Conservation (phyloP, 1,140 invertebrate genomes). For the Hylaeus volcanicus region DNA sequence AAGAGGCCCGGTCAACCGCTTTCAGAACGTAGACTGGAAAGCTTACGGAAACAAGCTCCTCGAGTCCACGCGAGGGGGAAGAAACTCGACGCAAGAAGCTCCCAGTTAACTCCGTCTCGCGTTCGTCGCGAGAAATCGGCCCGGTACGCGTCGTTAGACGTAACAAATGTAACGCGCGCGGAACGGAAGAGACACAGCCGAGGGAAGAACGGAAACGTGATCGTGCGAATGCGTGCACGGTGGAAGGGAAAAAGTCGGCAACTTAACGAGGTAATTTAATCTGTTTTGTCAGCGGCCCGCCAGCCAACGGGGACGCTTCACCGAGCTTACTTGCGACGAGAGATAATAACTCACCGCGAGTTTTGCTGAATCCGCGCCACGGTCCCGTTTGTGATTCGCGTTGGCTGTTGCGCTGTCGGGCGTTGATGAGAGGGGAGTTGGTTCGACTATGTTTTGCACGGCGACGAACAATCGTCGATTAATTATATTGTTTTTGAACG, state of each 20-base stretch:
- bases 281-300: conserved; percentile 43
- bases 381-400: conserved; percentile 4
- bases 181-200: neutral
- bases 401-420: neutral
- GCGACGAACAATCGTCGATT: neutral
- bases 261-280: conserved; percentile 57
- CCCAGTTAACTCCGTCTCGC: neutral
- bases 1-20: too few species aligned
- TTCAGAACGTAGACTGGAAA: neutral
- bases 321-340: conserved; percentile 33
- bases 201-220: conserved; percentile 28
- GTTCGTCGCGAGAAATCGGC: neutral
- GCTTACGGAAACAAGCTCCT: neutral
- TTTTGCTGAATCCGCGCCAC: conserved; percentile 47
- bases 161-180: conserved; percentile 28
- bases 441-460: neutral
- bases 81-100: neutral
- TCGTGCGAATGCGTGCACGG: conserved; percentile 20
- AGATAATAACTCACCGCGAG: conserved; percentile 50
- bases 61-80: neutral
- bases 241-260: conserved; percentile 30
- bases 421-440: neutral
- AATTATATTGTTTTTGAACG: conserved; percentile 13
- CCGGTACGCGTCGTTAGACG: conserved; percentile 31
- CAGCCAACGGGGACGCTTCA: conserved; percentile 30